Evolutionary conservation across 2,888 invertebrate genomes (phyloP).

Genomic region (Melanotus villosus): DNA sequence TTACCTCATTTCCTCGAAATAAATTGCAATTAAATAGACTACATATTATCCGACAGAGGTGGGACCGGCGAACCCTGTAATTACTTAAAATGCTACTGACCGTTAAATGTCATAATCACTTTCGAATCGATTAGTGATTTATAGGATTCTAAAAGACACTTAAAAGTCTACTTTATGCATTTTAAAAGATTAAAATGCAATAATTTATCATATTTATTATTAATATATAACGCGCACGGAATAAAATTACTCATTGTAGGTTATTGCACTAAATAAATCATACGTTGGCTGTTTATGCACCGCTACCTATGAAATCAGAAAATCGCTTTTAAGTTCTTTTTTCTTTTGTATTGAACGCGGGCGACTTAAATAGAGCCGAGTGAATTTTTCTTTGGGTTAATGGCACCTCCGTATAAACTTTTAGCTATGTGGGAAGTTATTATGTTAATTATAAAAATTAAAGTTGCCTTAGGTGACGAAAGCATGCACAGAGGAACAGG

Average conservation of each 20-base stretch:
- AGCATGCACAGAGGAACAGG: slow-evolving; percentile 22
- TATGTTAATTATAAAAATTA: slow-evolving; percentile 30
- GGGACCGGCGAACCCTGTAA: slow-evolving; percentile 46
- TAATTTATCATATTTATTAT: slow-evolving; percentile 15
- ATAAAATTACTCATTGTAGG: slow-evolving; percentile 8
- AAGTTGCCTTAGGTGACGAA: slow-evolving; percentile 32
- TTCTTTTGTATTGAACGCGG: neutral
- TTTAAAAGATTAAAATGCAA: slow-evolving; percentile 24
- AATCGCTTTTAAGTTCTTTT: neutral
- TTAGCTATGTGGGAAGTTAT: slow-evolving; percentile 29
- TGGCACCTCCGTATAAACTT: slow-evolving; percentile 1
- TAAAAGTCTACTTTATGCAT: slow-evolving; percentile 16
- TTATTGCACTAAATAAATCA: slow-evolving; percentile 19
- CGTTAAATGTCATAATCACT: slow-evolving; percentile 50
- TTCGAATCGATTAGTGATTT: slow-evolving; percentile 51
- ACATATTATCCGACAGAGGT: slow-evolving; percentile 38
- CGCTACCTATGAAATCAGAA: neutral
- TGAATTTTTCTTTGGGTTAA: neutral
- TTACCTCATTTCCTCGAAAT: slow-evolving; percentile 36
- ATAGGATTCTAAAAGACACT: slow-evolving; percentile 34
- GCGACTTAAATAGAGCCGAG: neutral
- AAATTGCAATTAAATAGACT: slow-evolving; percentile 42
- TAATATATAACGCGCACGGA: slow-evolving; percentile 13
- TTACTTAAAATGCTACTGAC: slow-evolving; percentile 44
- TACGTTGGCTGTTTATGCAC: neutral